Base-by-base conservation (phyloP, 2,888 invertebrate genomes). In the Synanthedon tipuliformis region DNA sequence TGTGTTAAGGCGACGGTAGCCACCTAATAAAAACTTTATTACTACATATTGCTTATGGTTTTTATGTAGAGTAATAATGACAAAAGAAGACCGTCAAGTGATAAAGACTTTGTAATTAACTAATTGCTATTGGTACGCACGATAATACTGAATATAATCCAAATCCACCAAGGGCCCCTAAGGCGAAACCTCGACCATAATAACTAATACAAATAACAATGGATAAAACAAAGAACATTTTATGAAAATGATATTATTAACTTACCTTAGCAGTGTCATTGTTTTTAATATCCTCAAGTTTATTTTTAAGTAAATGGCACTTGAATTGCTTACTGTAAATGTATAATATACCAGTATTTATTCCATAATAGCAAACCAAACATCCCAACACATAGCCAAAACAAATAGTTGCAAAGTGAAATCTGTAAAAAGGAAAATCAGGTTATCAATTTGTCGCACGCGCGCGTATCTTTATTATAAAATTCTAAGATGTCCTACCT, bases 351-450 rank as follows among this genome's bases (percentile, higher is more conserved):
- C 64, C 71, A 54, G 81, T 80, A 61, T 78, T 80, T 52, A 84
- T 64, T 51, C 74, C 76, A 62, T 80, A 84, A 76, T 85, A 85
- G 74, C 86, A 85, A 78, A 76, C 84, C 80, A 85, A 56, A 84
- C 85, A 85, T 80, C 86, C 86, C 78, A 86, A 64, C 70, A 74
- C 82, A 84, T 87, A 87, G 69, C 85, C 81, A 60, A 84, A 65
- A 54, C 70, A 72, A 69, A 84, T 71, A 61, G 80, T 79, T 56
- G 72, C 67, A 64, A 85, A 78, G 80, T 83, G 84, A 83, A 86
- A 85, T 75, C 86, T 87, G 78, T 57, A 73, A 71, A 61, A 69
- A 65, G 60, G 62, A 60, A 59, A 68, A 61, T 61, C 62, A 54
- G 60, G 69, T 75, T 72, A 77, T 53, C 27, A 18, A 57, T 55